A percentile compares a stretch with the other conserved stretches of the same genome.
phyloP scores from a whole-genome alignment of 2,113 vertebrate species.

The Nannospalax galili region DNA sequence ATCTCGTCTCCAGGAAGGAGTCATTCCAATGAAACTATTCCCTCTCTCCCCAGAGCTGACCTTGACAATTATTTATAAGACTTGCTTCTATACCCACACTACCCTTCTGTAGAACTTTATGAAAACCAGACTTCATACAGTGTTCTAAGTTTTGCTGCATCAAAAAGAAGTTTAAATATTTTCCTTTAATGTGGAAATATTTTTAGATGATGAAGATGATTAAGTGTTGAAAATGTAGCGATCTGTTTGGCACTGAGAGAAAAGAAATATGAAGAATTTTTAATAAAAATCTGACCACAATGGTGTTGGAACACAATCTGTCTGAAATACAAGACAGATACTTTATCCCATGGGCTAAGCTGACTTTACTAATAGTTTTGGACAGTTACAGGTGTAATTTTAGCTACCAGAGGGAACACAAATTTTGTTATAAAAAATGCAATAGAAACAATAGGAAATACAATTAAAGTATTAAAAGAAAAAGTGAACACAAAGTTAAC shows the following conservation, averaged over 20 bases:
- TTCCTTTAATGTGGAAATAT: constrained; percentile 83
- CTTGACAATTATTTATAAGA: constrained; percentile 28
- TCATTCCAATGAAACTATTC: background rate
- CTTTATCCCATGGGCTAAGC: constrained; percentile 77
- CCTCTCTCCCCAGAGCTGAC: constrained; percentile 11
- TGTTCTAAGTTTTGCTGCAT: constrained; percentile 78
- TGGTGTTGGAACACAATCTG: constrained; percentile 82
- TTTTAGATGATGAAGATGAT: constrained; percentile 84
- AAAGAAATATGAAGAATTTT: constrained; percentile 85
- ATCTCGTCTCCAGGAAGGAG: background rate
- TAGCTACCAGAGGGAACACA: constrained; percentile 81
- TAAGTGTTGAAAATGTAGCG: constrained; percentile 82
- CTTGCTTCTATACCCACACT: background rate
- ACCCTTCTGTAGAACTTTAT: constrained; percentile 68
- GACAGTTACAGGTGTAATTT: constrained; percentile 84
- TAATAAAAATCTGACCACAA: constrained; percentile 84
- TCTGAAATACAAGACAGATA: constrained; percentile 83
- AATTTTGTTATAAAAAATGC: constrained; percentile 77
- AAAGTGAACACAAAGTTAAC: constrained; percentile 73
- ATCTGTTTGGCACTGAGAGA: constrained; percentile 81
- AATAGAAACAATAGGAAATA: constrained; percentile 77
- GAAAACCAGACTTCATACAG: constrained; percentile 77
- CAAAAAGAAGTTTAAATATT: constrained; percentile 82
- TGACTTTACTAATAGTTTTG: constrained; percentile 82
- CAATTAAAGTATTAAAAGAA: constrained; percentile 79